These are phyloP conservation scores for Oryctes rhinoceros DNA, from an alignment of 1,140 invertebrate species.

Conservation along the genomic window DNA sequence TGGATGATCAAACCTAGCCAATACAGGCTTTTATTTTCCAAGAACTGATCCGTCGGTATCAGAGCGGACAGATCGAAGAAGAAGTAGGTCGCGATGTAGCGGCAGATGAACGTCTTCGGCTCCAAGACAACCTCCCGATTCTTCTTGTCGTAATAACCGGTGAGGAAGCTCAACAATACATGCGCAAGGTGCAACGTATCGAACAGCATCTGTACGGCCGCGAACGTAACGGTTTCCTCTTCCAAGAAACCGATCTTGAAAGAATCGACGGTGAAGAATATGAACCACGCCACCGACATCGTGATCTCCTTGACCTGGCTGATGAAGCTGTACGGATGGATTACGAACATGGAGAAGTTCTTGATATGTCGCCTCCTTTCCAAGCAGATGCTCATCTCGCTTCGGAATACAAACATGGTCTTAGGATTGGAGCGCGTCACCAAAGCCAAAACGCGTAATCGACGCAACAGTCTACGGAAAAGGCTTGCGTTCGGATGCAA, in stretches of 20 bases:
- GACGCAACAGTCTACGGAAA: background rate
- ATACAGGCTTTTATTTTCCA: background rate
- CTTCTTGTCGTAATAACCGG: constrained; percentile 9
- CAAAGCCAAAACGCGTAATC: background rate
- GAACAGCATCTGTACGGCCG: background rate
- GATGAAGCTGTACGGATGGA: constrained; percentile 24
- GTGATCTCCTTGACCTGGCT: constrained; percentile 12
- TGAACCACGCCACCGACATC: constrained; percentile 21
- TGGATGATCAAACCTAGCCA: constrained; percentile 2
- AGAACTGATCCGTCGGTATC: background rate
- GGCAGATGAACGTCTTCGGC: background rate
- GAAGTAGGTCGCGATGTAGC: background rate
- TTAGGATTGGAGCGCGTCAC: constrained; percentile 10
- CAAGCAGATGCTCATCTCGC: constrained; percentile 4
- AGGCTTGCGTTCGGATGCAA: background rate
- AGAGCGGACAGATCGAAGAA: background rate
- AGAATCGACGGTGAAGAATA: background rate
- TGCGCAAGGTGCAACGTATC: background rate
- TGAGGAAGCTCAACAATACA: background rate
- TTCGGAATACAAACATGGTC: background rate
- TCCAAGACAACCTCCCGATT: background rate
- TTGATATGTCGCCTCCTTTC: constrained; percentile 25
- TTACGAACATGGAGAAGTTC: background rate
- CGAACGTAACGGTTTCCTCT: background rate
- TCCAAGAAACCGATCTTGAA: constrained; percentile 20